Evolutionary conservation across 2,113 vertebrate genomes (phyloP).

Genomic region (Channa maculata): DNA sequence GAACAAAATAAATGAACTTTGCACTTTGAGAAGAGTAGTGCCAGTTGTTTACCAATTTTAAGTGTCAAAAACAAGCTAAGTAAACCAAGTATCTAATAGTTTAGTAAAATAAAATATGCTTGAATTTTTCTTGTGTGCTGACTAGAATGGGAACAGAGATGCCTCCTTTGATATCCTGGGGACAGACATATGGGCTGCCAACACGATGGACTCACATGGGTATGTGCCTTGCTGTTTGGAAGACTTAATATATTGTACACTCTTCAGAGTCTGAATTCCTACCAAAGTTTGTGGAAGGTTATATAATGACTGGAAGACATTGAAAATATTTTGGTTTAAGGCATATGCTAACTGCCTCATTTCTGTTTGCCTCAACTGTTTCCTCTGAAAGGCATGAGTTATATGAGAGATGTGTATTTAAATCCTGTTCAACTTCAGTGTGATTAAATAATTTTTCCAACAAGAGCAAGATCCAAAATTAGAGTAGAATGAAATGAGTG

Average conservation of each 20-base stretch:
- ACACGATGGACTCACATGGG: constrained; percentile 94
- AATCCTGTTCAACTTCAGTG: neutral
- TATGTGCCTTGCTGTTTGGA: constrained; percentile 69
- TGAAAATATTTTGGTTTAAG: neutral
- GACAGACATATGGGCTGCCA: constrained; percentile 98
- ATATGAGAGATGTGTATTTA: too few species aligned
- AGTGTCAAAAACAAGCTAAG: neutral
- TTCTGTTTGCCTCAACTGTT: neutral
- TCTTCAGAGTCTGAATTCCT: constrained; percentile 8
- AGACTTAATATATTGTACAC: neutral
- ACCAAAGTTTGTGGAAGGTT: constrained; percentile 12
- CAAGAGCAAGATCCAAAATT: constrained; percentile 5
- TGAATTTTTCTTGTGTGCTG: constrained; percentile 5
- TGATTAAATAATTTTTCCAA: constrained; percentile 6
- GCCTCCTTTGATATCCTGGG: constrained; percentile 92
- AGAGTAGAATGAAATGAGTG: constrained; percentile 8
- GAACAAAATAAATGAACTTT: too few species aligned
- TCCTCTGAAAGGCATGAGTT: neutral
- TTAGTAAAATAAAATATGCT: neutral
- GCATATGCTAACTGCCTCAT: neutral
- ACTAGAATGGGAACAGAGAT: constrained; percentile 94
- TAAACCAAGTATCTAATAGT: neutral
- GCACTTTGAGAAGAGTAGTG: neutral
- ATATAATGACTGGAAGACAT: neutral
- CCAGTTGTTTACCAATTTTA: neutral